Evolutionary conservation across 2,888 invertebrate species (phyloP), one percentile per base, ranked within the genome.

Genomic region (Sphaerophoria taeniata): DNA sequence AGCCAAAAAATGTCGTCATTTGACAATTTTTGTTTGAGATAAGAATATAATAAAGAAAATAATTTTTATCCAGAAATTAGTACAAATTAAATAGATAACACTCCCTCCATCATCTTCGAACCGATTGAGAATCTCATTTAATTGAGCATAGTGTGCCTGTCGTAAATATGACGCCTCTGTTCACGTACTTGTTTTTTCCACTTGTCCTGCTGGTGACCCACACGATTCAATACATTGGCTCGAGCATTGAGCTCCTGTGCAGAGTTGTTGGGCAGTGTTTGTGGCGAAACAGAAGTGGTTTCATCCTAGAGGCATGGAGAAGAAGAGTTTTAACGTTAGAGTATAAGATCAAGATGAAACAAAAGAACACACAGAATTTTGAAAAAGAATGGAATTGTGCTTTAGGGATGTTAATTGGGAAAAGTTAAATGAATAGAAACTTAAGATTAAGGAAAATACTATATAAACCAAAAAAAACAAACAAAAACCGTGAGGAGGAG

Each of bases 131-230:
- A 47, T 55, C 7, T 67, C 9, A 11, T 67, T 93, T 94, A 99
- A 93, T 99, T 99, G 72, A 99, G 94, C 98, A 99, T 99, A 12
- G 98, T 98, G 92, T 99, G 99, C 82, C 97, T 94, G 92, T 99
- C 98, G 91, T 99, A 99, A 89, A 99, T 99, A 92, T 98, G 98
- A 88, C 96, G 95, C 69, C 99, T 94, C 75, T 92, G 92, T 84
- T 92, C 92, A 7, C 98, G 96, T 5, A 99, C 99, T 92, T 98
- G 98, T 51, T 96, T 94, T 92, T 99, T 99, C 99, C 99, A 99
- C 90, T 98, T 98, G 92, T 98, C 97, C 92, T 98, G 98, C 90
- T 99, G 98, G 90, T 98, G 97, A 0, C 98, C 98, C 55, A 99
- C 98, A 83, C 98, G 94, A 93, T 98, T 98, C 33, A 99, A 94